A percentile compares a stretch with the other conserved stretches of the same genome.
Conservation (phyloP, 2,797 vertebrate genomes). For the Etheostoma nigrum region DNA sequence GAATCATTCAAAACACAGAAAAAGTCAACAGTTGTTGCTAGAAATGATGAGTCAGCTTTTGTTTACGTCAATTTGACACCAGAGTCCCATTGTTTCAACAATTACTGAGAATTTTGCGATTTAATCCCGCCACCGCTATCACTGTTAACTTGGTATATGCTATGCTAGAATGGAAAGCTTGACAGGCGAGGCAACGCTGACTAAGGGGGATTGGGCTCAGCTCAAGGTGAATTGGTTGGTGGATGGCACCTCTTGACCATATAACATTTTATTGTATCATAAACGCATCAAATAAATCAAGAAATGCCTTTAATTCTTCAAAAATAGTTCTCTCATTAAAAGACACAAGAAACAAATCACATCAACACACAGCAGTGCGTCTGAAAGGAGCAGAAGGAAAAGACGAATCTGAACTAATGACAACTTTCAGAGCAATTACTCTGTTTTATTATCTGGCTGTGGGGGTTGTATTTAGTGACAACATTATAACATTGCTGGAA, state of each 20-base stretch:
- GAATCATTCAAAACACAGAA: too few relatives aligned
- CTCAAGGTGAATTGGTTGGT: not conserved
- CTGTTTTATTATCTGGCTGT: not conserved
- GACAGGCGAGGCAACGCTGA: not conserved
- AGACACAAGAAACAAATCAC: not conserved
- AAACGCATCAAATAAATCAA: not conserved
- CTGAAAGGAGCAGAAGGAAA: not conserved
- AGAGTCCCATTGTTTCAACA: too few relatives aligned
- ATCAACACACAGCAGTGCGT: slow-evolving; percentile 6
- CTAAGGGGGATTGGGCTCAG: not conserved
- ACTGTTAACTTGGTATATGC: too few relatives aligned
- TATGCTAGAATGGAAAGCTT: not conserved
- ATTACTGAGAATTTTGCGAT: not conserved
- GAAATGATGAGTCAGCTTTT: too few relatives aligned
- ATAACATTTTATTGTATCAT: not conserved
- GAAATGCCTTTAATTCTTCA: not conserved
- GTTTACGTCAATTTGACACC: too few relatives aligned
- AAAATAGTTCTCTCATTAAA: not conserved
- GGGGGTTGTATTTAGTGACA: not conserved
- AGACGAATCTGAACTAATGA: not conserved
- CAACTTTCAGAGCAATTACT: not conserved
- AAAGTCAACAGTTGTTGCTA: too few relatives aligned
- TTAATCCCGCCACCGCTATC: not conserved
- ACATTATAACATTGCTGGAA: slow-evolving; percentile 21
- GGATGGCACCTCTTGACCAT: not conserved